Conservation (phyloP, 2,797 vertebrate species). For the Poecilia picta region DNA sequence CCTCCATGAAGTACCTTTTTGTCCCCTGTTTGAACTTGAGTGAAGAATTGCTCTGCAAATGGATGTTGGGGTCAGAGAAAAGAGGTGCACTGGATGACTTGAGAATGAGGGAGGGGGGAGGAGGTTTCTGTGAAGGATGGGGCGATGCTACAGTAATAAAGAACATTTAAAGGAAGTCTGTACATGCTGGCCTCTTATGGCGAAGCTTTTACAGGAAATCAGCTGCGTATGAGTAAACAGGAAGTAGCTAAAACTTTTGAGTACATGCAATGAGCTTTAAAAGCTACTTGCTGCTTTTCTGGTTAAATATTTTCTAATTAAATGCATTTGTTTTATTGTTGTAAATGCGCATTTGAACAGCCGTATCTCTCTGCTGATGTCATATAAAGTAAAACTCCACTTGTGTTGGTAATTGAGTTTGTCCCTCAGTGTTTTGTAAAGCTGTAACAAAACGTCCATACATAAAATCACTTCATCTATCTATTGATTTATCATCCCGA, state of each 20-base stretch:
- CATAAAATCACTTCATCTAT: background rate
- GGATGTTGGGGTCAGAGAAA: conserved; percentile 60
- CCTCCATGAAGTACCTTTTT: conserved; percentile 71
- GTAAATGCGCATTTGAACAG: background rate
- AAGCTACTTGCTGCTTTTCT: background rate
- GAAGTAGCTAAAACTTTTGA: conserved; percentile 8
- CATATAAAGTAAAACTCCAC: background rate
- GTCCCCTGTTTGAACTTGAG: conserved; percentile 73
- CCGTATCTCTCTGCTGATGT: background rate
- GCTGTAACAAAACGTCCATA: background rate
- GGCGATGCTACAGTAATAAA: conserved; percentile 33
- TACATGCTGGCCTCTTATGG: conserved; percentile 15
- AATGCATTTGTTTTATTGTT: background rate
- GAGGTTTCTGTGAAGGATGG: conserved; percentile 37
- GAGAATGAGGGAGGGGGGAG: conserved; percentile 15
- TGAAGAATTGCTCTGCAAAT: conserved; percentile 67
- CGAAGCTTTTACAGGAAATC: background rate
- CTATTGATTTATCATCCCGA: background rate
- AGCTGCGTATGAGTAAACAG: conserved; percentile 2
- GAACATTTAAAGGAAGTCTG: conserved; percentile 41
- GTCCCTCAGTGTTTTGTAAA: background rate
- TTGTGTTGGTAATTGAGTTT: background rate
- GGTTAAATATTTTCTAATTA: background rate
- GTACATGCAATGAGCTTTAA: background rate
- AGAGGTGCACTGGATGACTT: conserved; percentile 53